Evolutionary conservation across 2,888 invertebrate genomes (phyloP).

Genomic region (Microplitis manilae): DNA sequence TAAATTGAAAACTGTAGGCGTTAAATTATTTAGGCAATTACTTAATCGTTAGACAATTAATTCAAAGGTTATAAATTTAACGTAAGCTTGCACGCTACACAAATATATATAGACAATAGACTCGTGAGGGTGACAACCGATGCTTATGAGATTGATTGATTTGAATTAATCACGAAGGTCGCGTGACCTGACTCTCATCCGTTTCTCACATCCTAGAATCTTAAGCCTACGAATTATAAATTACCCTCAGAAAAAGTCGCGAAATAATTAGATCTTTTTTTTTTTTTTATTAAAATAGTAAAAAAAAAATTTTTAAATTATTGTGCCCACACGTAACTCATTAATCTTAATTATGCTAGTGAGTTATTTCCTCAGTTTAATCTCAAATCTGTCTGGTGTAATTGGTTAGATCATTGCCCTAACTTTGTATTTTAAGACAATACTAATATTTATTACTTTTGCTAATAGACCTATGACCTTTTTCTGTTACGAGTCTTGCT

Average conservation of each 20-base stretch:
- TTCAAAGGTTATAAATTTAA: background rate
- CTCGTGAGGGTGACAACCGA: background rate
- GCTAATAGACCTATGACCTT: background rate
- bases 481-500: too few species aligned
- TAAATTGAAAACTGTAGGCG: background rate
- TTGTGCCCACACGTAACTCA: conserved; percentile 1
- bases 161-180: conserved; percentile 42
- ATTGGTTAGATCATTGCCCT: background rate
- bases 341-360: conserved; percentile 13
- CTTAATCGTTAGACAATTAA: background rate
- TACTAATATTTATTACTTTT: background rate
- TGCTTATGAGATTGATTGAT: conserved; percentile 39
- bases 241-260: background rate
- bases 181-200: background rate
- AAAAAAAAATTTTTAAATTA: background rate
- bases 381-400: conserved; percentile 6
- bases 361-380: conserved; percentile 2
- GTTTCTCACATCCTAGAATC: background rate
- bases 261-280: background rate
- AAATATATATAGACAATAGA: background rate
- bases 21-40: background rate
- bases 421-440: background rate
- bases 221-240: background rate
- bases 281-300: background rate
- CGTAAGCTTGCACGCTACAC: background rate